Evolutionary conservation across 2,888 invertebrate species (phyloP).

Genomic region (Capitulum mitella): DNA sequence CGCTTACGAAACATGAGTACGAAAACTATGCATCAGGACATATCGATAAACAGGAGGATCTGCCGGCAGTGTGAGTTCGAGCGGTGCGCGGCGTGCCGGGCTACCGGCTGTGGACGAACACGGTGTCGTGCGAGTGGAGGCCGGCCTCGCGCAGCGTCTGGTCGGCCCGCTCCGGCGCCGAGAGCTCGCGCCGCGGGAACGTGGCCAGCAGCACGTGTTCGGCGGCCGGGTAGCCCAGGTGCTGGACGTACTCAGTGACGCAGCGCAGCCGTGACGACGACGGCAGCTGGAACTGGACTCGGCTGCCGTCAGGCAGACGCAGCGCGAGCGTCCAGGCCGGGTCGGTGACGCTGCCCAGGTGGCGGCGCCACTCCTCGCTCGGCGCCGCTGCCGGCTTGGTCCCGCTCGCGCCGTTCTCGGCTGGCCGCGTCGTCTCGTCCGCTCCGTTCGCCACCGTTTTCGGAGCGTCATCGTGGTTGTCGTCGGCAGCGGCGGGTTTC

Average conservation of each 20-base stretch:
- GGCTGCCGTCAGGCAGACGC: slow-evolving; percentile 45
- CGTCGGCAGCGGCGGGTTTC: too few relatives aligned
- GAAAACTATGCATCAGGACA: background rate
- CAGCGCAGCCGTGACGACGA: slow-evolving; percentile 42
- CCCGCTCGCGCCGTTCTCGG: background rate
- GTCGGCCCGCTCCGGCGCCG: slow-evolving; percentile 40
- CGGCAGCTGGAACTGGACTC: slow-evolving; percentile 44
- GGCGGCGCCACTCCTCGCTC: slow-evolving; percentile 37
- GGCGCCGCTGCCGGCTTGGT: background rate
- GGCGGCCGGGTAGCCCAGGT: slow-evolving; percentile 43
- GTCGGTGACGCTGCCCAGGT: slow-evolving; percentile 39
- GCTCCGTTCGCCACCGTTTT: background rate
- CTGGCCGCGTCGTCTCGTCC: too few relatives aligned
- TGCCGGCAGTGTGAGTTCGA: background rate
- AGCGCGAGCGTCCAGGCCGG: slow-evolving; percentile 43
- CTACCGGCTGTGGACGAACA: slow-evolving; percentile 43
- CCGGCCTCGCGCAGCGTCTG: slow-evolving; percentile 43
- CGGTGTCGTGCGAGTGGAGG: slow-evolving; percentile 45
- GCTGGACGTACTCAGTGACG: slow-evolving; percentile 40
- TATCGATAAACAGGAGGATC: background rate
- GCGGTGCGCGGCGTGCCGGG: too few relatives aligned
- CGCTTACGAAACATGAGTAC: background rate
- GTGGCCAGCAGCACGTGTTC: slow-evolving; percentile 46
- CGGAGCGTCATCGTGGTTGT: background rate
- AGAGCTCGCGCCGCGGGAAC: slow-evolving; percentile 44